phyloP scores from a whole-genome alignment of 35 echinoderm and acorn worm species.

The Ophioderma brevispina region DNA sequence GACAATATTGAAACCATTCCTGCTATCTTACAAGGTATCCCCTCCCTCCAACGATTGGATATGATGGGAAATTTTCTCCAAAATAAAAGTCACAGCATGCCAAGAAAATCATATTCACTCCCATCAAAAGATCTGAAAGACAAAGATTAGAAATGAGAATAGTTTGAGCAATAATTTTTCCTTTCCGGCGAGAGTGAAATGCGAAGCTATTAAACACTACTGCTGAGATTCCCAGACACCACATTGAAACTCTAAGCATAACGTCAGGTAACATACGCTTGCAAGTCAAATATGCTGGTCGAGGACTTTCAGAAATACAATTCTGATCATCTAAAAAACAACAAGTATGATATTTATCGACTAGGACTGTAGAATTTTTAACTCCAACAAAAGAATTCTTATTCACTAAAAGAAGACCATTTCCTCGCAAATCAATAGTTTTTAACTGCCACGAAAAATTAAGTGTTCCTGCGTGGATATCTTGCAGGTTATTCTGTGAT shows the following conservation, averaged over 20 bases:
- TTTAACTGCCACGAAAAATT: not conserved
- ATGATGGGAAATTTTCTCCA: conserved; percentile 20
- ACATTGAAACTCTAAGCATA: not conserved
- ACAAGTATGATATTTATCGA: not conserved
- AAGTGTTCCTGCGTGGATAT: not conserved
- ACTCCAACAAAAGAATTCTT: not conserved
- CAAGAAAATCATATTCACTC: conserved; percentile 36
- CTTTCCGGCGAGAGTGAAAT: not conserved
- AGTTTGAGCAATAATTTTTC: not conserved
- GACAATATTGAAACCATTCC: conserved; percentile 43
- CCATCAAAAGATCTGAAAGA: conserved; percentile 42
- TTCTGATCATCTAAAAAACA: not conserved
- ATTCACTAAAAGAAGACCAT: not conserved
- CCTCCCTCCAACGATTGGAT: conserved; percentile 30
- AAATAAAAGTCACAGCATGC: conserved; percentile 13
- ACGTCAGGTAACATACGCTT: not conserved
- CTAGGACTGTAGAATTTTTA: not conserved
- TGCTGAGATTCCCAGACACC: not conserved
- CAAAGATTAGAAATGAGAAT: conserved; percentile 38
- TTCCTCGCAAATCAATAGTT: not conserved
- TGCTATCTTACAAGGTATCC: conserved; percentile 25
- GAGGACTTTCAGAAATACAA: not conserved
- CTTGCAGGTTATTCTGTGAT: not conserved
- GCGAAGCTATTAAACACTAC: not conserved
- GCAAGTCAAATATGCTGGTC: not conserved